Conservation (phyloP, 1,140 invertebrate species). For the Trichonephila clavata region DNA sequence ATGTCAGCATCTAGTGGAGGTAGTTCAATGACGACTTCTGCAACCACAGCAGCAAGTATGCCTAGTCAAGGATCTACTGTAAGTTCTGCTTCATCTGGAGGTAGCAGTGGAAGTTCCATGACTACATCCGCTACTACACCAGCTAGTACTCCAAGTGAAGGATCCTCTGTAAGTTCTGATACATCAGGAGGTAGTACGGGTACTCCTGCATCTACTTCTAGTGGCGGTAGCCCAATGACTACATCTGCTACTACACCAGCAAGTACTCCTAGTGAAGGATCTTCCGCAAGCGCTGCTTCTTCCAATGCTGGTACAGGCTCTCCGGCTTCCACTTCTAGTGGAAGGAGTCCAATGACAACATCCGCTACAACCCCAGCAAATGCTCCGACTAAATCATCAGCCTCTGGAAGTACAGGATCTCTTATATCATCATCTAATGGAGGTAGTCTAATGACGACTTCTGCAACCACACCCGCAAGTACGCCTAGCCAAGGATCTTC, state of each 20-base stretch:
- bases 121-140: not conserved
- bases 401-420: not conserved
- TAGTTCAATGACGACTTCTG: not conserved
- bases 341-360: conserved; percentile 1
- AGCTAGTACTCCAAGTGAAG: not conserved
- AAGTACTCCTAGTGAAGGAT: not conserved
- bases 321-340: not conserved
- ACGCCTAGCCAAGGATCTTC: not conserved
- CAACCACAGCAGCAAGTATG: not conserved
- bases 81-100: not conserved
- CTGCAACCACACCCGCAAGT: not conserved
- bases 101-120: not conserved
- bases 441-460: not conserved
- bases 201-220: not conserved
- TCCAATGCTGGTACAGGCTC: not conserved
- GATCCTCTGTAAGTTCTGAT: not conserved
- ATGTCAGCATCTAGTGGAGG: not conserved
- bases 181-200: not conserved
- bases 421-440: not conserved
- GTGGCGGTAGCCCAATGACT: not conserved
- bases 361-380: not conserved
- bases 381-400: not conserved
- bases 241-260: conserved; percentile 9
- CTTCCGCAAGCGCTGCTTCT: too few relatives aligned
- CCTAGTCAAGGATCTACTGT: not conserved